Evolutionary conservation across 2,888 invertebrate species (phyloP), one percentile per base, ranked within the genome.

Genomic region (Myathropa florea): DNA sequence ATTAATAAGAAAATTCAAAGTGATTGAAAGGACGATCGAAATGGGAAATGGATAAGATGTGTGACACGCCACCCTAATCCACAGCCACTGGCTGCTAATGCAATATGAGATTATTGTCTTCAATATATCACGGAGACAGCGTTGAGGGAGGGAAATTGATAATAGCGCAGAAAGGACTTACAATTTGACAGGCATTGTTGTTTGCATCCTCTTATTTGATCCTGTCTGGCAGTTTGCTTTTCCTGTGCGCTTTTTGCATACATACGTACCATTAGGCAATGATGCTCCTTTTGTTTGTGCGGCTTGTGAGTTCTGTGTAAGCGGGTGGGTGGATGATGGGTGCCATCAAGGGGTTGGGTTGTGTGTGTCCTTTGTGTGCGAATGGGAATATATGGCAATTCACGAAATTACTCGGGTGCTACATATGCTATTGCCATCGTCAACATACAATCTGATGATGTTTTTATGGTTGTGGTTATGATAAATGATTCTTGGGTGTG

Each of bases 391-490:
- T 81, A 68, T 75, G 73, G 78, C 83, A 83, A 86, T 86, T 86
- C 83, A 79, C 60, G 78, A 86, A 83, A 86, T 83, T 79, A 79
- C 83, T 75, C 71, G 61, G 75, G 46, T 67, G 83, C 86, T 83
- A 83, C 86, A 86, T 86, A 83, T 86, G 86, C 83, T 83, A 75
- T 83, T 75, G 68, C 78, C 83, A 67, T 75, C 83, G 83, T 83
- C 86, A 78, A 83, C 75, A 70, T 78, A 83, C n/a, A 46, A 46
- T 86, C 78, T 86, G 86, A 86, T 86, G 86, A 86, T 83, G 83
- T 86, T 86, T 86, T 86, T 83, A 86, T 86, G 86, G 86, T 59
- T 86, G 83, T 61, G 86, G 86, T 86, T 86, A 83, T 86, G 86
- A 86, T 86, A 83, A 86, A 86, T 86, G 86, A 79, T 83, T 24